Evolutionary conservation across 2,888 invertebrate species (phyloP).

Genomic region (Calameuta filiformis): DNA sequence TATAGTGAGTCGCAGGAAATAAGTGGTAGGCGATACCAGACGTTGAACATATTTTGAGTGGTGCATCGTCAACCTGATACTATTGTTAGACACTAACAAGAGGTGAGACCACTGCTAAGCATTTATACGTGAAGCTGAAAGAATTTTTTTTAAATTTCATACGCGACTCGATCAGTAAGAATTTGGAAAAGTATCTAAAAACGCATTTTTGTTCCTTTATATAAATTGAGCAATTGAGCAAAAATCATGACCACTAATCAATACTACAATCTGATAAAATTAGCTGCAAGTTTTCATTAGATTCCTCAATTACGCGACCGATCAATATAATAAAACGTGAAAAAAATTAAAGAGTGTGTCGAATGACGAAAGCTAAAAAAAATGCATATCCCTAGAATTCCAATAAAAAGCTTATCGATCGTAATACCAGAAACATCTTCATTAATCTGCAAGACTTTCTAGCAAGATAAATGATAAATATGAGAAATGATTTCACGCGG

Average conservation of each 20-base stretch:
- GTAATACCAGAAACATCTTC: neutral
- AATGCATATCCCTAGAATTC: neutral
- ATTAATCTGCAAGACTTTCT: neutral
- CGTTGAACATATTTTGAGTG: conserved; percentile 30
- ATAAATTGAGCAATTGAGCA: neutral
- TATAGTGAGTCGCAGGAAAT: conserved; percentile 47
- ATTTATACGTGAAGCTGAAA: neutral
- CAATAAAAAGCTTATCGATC: neutral
- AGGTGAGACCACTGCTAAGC: conserved; percentile 30
- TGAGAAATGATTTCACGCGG: neutral
- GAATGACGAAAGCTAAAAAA: neutral
- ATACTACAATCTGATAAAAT: neutral
- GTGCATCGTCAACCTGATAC: conserved; percentile 49
- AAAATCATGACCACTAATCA: neutral
- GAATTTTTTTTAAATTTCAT: neutral
- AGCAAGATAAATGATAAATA: neutral
- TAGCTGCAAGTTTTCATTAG: neutral
- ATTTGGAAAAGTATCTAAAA: neutral
- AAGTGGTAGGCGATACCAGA: conserved; percentile 41
- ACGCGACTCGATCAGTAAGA: neutral
- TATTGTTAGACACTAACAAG: conserved; percentile 43
- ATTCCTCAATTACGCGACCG: neutral
- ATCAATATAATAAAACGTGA: neutral
- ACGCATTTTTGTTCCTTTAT: too few species aligned
- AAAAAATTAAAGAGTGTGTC: neutral